Base-by-base conservation (phyloP, 2,888 invertebrate genomes). In the Agriotes lineatus region DNA sequence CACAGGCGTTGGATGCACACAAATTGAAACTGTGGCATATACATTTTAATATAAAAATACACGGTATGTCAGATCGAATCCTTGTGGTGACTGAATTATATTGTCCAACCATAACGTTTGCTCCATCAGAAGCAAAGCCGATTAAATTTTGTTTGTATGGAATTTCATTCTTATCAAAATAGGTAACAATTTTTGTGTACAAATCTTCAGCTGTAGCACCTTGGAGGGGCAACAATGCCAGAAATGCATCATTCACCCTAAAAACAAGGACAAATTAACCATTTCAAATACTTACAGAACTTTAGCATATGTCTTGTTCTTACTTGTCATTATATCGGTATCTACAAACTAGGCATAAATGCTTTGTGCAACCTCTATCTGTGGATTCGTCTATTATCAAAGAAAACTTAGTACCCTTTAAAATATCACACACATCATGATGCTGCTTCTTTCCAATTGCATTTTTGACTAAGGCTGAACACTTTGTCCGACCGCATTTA, bases 21-120 rank as follows among this genome's bases (percentile, higher is more conserved):
- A 50, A 19, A 22, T 54, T 20, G 10, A 54, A 54, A 22, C 14
- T 33, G 12, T 54, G 30, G 54, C 30, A 54, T 25, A 54, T n/a
- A n/a, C n/a, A n/a, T n/a, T n/a, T n/a, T n/a, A n/a, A n/a, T n/a
- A n/a, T n/a, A n/a, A n/a, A 39, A 5, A 39, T 39, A 39, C 14
- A 12, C 9, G 44, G 44, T 44, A 14, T 6, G 16, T 14, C 44
- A 44, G 12, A 16, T 18, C 16, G 12, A 12, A 44, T 14, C 9
- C 44, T 12, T 12, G 14, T 44, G 12, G 16, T 16, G 16, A 14
- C 39, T 39, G 39, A 39, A 14, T 39, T 39, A 39, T 39, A n/a
- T 44, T 44, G 44, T 6, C 44, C 44, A 44, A 16, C 16, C 9
- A 44, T 44, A 44, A 44, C 44, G 16, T 44, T 44, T 14, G 16